phyloP scores from a whole-genome alignment of 2,113 vertebrate genomes.

The Ursus arctos region DNA sequence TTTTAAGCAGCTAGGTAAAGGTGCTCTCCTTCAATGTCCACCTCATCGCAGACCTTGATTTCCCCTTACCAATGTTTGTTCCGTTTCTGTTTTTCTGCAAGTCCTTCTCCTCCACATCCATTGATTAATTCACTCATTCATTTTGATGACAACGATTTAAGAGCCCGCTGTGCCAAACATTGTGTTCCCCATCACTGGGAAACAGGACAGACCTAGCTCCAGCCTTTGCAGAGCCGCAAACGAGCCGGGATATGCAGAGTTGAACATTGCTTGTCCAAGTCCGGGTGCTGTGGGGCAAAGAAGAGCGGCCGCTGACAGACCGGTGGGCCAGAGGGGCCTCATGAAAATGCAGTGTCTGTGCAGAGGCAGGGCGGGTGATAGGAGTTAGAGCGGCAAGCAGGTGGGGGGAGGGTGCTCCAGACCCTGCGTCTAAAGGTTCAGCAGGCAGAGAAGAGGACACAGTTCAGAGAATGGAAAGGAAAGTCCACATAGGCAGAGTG shows the following conservation, averaged over 20 bases:
- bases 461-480: background rate
- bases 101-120: background rate
- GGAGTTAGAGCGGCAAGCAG: background rate
- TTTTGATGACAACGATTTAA: background rate
- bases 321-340: background rate
- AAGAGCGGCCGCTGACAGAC: background rate
- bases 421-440: background rate
- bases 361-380: background rate
- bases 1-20: background rate
- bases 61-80: background rate
- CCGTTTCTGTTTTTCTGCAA: background rate
- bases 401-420: background rate
- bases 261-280: background rate
- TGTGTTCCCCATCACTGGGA: background rate
- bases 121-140: background rate
- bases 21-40: background rate
- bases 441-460: background rate
- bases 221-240: background rate
- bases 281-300: background rate
- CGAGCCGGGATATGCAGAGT: accelerated
- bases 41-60: background rate
- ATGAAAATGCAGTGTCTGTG: background rate
- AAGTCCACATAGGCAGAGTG: background rate
- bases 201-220: too few species aligned
- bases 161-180: background rate